A percentile compares a stretch with the other conserved stretches of the same genome.
phyloP scores from a whole-genome alignment of 2,888 invertebrate species.

The Rhopalosiphum nymphaeae region DNA sequence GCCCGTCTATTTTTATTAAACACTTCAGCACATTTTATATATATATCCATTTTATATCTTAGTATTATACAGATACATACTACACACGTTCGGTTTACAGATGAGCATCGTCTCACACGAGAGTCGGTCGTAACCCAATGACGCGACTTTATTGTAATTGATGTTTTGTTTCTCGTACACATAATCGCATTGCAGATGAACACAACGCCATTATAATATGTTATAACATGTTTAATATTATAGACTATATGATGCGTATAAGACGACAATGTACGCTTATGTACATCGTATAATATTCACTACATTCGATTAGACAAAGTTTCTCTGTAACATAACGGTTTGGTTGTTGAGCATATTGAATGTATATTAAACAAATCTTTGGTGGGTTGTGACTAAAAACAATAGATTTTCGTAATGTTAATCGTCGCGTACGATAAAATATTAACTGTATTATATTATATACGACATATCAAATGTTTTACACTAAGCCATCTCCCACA shows the following conservation, averaged over 20 bases:
- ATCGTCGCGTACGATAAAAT: neutral
- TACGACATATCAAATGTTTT: neutral
- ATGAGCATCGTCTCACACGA: neutral
- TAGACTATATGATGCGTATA: neutral
- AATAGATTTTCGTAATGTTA: neutral
- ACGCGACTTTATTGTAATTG: neutral
- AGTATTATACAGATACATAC: neutral
- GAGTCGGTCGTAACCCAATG: neutral
- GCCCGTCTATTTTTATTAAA: neutral
- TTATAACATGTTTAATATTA: neutral
- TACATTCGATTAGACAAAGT: neutral
- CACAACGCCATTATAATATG: neutral
- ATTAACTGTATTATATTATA: neutral
- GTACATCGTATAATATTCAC: neutral
- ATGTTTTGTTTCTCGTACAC: neutral
- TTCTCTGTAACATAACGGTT: no score
- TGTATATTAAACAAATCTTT: neutral
- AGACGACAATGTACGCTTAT: neutral
- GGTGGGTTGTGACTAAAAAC: neutral
- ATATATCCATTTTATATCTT: neutral
- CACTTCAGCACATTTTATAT: neutral
- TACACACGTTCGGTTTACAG: neutral
- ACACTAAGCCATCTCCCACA: neutral
- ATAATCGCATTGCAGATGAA: neutral
- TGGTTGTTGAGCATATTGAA: neutral